Percentiles rank a stretch among this genome's conserved stretches.
phyloP scores from a whole-genome alignment of 2,888 invertebrate species.

The Polyommatus iphigenia region DNA sequence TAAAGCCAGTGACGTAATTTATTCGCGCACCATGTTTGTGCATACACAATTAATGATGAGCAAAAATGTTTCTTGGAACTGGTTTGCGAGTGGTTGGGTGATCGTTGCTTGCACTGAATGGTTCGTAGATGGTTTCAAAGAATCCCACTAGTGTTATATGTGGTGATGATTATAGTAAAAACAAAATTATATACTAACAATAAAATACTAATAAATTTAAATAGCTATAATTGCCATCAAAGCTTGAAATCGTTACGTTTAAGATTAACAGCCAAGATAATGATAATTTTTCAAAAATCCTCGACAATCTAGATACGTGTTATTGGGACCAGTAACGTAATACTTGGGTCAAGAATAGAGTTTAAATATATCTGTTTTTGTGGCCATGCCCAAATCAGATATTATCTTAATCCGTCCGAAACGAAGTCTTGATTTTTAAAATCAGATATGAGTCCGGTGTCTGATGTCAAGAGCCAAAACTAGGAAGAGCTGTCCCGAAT shows the following conservation, averaged over 20 bases:
- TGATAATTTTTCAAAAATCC: neutral
- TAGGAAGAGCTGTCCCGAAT: neutral
- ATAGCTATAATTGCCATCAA: neutral
- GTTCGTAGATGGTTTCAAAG: neutral
- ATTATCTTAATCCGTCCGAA: slow-evolving; percentile 15
- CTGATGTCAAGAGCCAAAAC: slow-evolving; percentile 18
- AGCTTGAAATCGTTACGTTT: neutral
- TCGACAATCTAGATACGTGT: neutral
- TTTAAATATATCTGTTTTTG: neutral
- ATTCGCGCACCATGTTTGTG: slow-evolving; percentile 34
- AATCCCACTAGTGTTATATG: neutral
- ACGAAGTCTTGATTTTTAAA: slow-evolving; percentile 15
- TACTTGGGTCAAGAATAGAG: neutral
- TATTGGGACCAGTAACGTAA: neutral
- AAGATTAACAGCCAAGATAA: neutral
- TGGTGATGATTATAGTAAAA: neutral
- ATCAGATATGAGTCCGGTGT: slow-evolving; percentile 20
- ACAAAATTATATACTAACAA: neutral
- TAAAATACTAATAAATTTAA: neutral
- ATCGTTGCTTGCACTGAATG: neutral
- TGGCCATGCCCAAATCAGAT: neutral
- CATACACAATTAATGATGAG: slow-evolving; percentile 27
- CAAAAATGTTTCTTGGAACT: slow-evolving; percentile 22
- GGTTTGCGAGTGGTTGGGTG: neutral
- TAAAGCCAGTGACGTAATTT: slow-evolving; percentile 61